Evolutionary conservation across 2,113 vertebrate species (phyloP).

Genomic region (Leptobrachium leishanense): DNA sequence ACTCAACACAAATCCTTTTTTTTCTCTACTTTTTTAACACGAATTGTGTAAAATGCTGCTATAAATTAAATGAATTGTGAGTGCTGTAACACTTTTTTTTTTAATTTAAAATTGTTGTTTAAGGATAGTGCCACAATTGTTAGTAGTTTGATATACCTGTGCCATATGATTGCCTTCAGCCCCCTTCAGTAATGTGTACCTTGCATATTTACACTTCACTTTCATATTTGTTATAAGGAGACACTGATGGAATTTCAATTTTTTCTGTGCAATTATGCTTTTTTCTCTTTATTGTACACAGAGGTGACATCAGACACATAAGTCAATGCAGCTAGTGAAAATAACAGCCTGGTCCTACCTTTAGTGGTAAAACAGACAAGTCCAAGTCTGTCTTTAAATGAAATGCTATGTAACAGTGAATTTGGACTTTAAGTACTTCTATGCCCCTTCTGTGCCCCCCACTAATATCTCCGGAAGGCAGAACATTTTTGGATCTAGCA

Average conservation of each 20-base stretch:
- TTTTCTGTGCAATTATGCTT: neutral
- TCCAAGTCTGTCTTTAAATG: no score
- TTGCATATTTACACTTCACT: neutral
- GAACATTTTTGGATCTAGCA: no score
- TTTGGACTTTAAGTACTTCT: no score
- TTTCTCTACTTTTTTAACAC: constrained; percentile 67
- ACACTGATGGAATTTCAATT: neutral
- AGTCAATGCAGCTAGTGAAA: no score
- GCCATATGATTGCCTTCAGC: constrained; percentile 63
- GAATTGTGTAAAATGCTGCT: constrained; percentile 75
- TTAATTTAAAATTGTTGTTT: constrained; percentile 48
- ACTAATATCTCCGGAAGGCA: no score
- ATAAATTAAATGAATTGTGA: constrained; percentile 66
- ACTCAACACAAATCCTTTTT: constrained; percentile 65
- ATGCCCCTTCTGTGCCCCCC: no score
- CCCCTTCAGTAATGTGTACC: constrained; percentile 43
- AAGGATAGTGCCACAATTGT: constrained; percentile 64
- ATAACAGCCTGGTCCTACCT: no score
- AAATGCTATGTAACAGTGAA: no score
- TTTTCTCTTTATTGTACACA: no score
- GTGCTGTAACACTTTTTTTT: constrained; percentile 72
- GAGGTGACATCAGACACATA: no score
- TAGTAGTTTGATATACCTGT: constrained; percentile 61
- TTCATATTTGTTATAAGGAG: neutral
- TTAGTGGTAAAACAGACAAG: no score